Base-by-base conservation (phyloP, 2,888 invertebrate genomes). In the Polietes domitor region DNA sequence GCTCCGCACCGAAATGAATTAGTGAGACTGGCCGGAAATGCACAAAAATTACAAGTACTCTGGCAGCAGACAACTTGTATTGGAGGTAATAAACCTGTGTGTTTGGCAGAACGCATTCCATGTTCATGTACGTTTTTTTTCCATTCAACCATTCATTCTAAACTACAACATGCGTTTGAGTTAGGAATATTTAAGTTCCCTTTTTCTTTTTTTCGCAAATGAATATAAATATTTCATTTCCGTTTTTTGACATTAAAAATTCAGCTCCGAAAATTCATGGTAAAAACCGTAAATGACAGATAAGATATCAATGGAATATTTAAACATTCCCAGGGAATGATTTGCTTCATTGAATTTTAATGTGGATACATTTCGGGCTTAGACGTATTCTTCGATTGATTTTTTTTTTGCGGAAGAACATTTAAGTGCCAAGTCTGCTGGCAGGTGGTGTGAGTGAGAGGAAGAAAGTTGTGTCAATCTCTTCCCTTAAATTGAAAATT, bases 301-400 rank as follows among this genome's bases (percentile, higher is more conserved):
- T n/a, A n/a, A n/a, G 17, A 50, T 17, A 24, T 55, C 55, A 55
- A 55, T 55, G 21, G 28, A 61, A 28, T 61, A 61, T 61, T 61
- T 28, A 61, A 61, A 28, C 2, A 63, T 63, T 19, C 32, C 63
- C 12, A 21, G 7, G 24, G 17, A 2, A 32, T 63, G 28, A 63
- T 37, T 9, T 32, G 63, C 63, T 63, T 63, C 63, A 63, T 32
- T 32, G 63, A 63, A 63, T 63, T 32, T 32, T 63, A 63, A 63
- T 32, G 37, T 6, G 37, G 4, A 32, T 32, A 63, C 37, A 63
- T 63, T 28, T 63, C 21, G 9, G 26, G 37, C 17, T 63, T 15
- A 61, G 55, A 24, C 10, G 1, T 10, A 19, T 43, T 50, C 50
- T 19, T 17, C 4, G 50, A 12, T 17, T 32, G 4, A 4, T 32